Base-by-base conservation (phyloP, 1,140 invertebrate genomes). In the Battus philenor region DNA sequence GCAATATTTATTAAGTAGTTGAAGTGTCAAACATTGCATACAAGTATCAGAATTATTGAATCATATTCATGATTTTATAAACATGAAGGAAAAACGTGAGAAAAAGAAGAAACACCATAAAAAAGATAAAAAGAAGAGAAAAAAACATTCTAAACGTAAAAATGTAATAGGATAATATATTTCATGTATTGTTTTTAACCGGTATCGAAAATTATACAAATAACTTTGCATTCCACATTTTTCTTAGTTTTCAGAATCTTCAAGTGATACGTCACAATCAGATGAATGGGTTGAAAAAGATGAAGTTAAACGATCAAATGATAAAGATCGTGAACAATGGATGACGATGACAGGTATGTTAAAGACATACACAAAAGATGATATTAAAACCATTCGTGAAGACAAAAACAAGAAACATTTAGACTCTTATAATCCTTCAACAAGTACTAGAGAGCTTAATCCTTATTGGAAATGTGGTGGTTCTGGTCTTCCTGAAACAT, bases 391-490 rank as follows among this genome's bases (percentile, higher is more conserved):
- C 32, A 79, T 85, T 36, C 60, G 68, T 29, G 86, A 83, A 49
- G 61, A 70, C 58, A 84, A 87, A 43, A 61, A 87, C 20, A 88
- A 90, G 58, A 81, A 86, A 58, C 74, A 87, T 51, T 87, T 88
- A 36, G 87, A 89, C 50, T 85, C 87, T 8, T 90, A 91, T 59
- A 87, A 95, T 88, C 92, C 92, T 24, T 91, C 92, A 1, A 92
- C 91, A 51, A 92, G 91, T 67, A 74, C 67, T 1, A 87, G 90
- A 63, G 96, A 98, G 87, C 82, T 97, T 31, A 98, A 98, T 89
- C 96, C 95, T 1, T 95, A 96, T 75, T 97, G 95, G 95, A 96
- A 95, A 88, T 87, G 93, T 83, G 94, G 94, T 45, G 96, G 96
- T 6, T 90, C 87, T 31, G 96, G 96, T 8, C 72, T 97, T 41